Percentiles rank a stretch among this genome's conserved stretches.
These are phyloP conservation scores for Apteryx mantelli DNA, from an alignment of 2,113 vertebrate genomes.

Conservation along the genomic window DNA sequence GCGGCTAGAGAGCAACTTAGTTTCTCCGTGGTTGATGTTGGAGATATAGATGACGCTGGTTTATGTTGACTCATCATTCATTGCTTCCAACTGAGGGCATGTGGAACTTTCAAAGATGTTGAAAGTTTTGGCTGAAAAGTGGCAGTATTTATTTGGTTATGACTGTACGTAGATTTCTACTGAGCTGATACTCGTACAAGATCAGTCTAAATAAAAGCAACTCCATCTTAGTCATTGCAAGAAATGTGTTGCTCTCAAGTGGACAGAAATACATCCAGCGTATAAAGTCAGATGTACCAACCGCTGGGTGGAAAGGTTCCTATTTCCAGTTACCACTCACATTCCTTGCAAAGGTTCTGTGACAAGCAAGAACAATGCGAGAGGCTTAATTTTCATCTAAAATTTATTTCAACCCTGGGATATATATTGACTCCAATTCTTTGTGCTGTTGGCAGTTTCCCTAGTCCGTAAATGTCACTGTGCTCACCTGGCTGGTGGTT, in stretches of 20 bases:
- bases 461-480: background rate
- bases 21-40: background rate
- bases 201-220: background rate
- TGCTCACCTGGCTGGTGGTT: background rate
- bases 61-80: no score
- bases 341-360: background rate
- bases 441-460: background rate
- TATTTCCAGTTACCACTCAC: background rate
- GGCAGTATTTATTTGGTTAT: background rate
- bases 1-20: background rate
- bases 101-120: background rate
- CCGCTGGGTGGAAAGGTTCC: background rate
- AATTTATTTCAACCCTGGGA: background rate
- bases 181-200: background rate
- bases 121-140: background rate
- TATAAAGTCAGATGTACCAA: accelerated
- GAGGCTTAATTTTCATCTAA: background rate
- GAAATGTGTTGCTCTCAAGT: background rate
- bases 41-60: no score
- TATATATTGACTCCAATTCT: accelerated
- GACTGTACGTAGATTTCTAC: background rate
- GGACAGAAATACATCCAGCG: background rate
- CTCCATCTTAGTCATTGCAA: background rate
- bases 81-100: background rate
- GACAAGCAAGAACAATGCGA: background rate